Evolutionary conservation across 37 sponge, comb jelly and placozoan genomes (phyloP).

Genomic region (Aplysina aerophoba): DNA sequence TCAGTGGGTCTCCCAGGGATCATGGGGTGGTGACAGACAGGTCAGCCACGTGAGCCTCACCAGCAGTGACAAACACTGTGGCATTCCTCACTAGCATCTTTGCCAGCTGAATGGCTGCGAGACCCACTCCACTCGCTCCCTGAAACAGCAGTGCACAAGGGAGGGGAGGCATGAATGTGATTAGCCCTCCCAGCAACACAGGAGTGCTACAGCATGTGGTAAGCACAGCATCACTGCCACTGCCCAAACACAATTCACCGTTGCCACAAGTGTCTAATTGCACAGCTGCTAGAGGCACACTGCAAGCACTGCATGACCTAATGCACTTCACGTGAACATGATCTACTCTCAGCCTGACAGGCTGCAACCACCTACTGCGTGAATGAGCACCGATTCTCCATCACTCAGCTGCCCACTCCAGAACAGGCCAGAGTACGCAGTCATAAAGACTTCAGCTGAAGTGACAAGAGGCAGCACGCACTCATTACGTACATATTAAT

Average conservation of each 20-base stretch:
- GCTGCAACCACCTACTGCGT: conserved; percentile 62
- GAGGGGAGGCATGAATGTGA: neutral
- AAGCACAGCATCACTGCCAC: too few relatives aligned
- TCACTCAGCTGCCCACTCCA: conserved; percentile 67
- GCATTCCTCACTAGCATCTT: conserved; percentile 55
- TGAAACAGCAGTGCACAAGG: neutral
- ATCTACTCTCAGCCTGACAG: too few relatives aligned
- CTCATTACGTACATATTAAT: neutral
- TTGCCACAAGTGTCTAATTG: too few relatives aligned
- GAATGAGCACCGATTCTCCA: conserved; percentile 76
- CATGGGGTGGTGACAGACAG: neutral
- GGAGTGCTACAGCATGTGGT: too few relatives aligned
- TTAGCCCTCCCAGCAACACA: too few relatives aligned
- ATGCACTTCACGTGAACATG: too few relatives aligned
- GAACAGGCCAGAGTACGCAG: conserved; percentile 83
- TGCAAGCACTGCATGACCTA: too few relatives aligned
- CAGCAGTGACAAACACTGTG: conserved; percentile 73
- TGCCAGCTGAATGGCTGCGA: conserved; percentile 77
- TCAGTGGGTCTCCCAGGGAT: neutral
- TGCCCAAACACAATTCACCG: too few relatives aligned
- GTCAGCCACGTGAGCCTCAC: conserved; percentile 17
- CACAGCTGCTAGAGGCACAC: too few relatives aligned
- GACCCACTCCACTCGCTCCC: conserved; percentile 90
- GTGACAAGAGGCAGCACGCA: neutral
- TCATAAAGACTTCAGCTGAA: conserved; percentile 81